A percentile compares a stretch with the other conserved stretches of the same genome.
Conservation (phyloP, 2,113 vertebrate genomes). For the Notiomystis cincta region DNA sequence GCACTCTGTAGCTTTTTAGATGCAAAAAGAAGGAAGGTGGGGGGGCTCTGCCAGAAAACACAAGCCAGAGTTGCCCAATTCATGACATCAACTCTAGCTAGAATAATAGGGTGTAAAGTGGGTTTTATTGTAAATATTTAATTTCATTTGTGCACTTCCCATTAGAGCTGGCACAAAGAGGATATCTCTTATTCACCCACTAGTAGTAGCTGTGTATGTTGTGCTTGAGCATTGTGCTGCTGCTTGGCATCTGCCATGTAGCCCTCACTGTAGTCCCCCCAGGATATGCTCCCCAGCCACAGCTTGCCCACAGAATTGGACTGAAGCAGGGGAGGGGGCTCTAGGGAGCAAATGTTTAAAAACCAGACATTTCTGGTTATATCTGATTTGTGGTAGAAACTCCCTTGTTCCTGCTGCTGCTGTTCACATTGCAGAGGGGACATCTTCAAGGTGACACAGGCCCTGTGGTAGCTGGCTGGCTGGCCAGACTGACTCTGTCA, state of each 20-base stretch:
- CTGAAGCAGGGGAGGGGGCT: not conserved
- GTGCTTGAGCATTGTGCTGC: not conserved
- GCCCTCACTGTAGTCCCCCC: rapidly evolving
- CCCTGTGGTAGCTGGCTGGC: not conserved
- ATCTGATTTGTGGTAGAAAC: not conserved
- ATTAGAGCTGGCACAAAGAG: not conserved
- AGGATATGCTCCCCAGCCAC: not conserved
- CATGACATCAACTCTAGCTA: not conserved
- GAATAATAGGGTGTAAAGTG: conserved; percentile 1
- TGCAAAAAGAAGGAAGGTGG: not conserved
- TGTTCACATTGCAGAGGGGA: not conserved
- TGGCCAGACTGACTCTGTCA: not conserved
- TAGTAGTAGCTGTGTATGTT: not conserved
- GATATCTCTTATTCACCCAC: not conserved
- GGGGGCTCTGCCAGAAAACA: not conserved
- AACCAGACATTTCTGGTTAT: not conserved
- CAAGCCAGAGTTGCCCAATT: not conserved
- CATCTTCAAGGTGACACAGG: not conserved
- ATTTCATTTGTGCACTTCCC: not conserved
- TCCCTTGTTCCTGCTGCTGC: not conserved
- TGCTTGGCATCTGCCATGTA: not conserved
- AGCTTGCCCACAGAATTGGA: not conserved
- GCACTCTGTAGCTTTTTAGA: not conserved
- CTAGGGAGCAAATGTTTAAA: not conserved
- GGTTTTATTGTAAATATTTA: conserved; percentile 17